Evolutionary conservation across 2,113 vertebrate species (phyloP), one percentile per base, ranked within the genome.

Genomic region (Octodon degus): DNA sequence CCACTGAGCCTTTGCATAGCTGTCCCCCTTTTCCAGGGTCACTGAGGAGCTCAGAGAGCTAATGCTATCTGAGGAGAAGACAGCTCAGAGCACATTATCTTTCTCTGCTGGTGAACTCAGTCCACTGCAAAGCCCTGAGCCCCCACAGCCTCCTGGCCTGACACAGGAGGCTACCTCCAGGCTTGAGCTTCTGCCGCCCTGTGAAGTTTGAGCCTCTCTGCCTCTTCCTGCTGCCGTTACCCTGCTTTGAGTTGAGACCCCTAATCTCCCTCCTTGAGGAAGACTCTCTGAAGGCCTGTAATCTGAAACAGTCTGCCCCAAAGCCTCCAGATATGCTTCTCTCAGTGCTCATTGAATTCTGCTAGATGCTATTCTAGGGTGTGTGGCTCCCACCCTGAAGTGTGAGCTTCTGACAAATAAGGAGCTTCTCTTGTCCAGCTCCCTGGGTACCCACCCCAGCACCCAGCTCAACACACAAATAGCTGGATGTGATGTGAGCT

Each of bases 341-440:
- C 50, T 22, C 24, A 34, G 37, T 77, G 27, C 67, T 47, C 11
- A 24, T 27, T n/a, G 53, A 70, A 30, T 58, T 74, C n/a, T 60
- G 22, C 53, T 5, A 47, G 47, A 19, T 53, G 22, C 43, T 19
- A 20, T 34, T 24, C 4, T 34, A 16, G 7, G 37, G 10, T 67
- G 20, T 34, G 0, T 37, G 43, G 7, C 9, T 11, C 2, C 11
- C 0, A 16, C 7, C 2, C 76, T 7, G 5, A 77, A 37, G 58
- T n/a, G 10, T 40, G 50, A 65, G 24, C 58, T 89, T 60, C 53
- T 3, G 6, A 60, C 7, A 55, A 34, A 72, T 1, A 7, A 12
- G 43, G 55, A 7, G 60, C 12, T n/a, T 37, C 20, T 65, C 63
- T n/a, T 12, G 47, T 17, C n/a, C 62, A 43, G 47, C 17, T 34